Conservation (phyloP, 1,140 invertebrate genomes). For the Bombus waltoni region DNA sequence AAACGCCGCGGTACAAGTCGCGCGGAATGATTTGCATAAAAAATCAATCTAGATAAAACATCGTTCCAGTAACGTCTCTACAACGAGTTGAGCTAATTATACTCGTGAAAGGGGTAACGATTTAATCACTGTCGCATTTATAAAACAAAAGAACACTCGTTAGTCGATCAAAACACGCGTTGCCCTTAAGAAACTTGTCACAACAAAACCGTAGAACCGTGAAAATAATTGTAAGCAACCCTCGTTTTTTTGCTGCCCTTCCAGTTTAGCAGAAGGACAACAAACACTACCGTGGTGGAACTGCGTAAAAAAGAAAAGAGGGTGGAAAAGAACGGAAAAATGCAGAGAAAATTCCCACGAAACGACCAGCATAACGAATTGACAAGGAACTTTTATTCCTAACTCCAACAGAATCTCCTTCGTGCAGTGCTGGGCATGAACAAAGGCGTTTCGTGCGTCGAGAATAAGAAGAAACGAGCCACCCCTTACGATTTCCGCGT, state of each 20-base stretch:
- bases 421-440: not conserved
- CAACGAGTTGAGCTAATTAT: too few relatives aligned
- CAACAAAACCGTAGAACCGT: not conserved
- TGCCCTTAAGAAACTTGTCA: too few relatives aligned
- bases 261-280: not conserved
- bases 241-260: not conserved
- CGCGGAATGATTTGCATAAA: conserved; percentile 1
- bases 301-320: not conserved
- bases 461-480: not conserved
- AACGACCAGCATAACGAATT: not conserved
- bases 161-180: not conserved
- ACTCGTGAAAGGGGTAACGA: not conserved
- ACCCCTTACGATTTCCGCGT: not conserved
- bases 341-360: not conserved
- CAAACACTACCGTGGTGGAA: not conserved
- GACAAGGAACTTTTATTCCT: conserved; percentile 13
- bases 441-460: not conserved
- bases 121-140: not conserved
- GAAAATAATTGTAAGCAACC: not conserved
- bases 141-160: not conserved
- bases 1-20: not conserved
- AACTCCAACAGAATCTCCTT: not conserved
- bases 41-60: not conserved
- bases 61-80: not conserved
- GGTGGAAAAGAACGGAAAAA: not conserved